phyloP scores from a whole-genome alignment of 2,888 invertebrate species.

The Ephialtes manifestator region DNA sequence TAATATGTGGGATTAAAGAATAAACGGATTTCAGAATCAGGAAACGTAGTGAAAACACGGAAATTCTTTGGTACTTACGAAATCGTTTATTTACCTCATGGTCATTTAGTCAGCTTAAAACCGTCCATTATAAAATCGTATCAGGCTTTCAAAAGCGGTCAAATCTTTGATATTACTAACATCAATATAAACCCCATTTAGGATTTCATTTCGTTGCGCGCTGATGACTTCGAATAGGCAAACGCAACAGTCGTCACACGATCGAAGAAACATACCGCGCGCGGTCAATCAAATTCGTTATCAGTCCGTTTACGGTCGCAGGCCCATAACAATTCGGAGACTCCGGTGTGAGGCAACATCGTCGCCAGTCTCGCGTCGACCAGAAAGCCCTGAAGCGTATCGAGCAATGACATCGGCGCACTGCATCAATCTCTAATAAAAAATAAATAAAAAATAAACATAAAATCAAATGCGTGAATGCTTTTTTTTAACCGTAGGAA shows the following conservation, averaged over 20 bases:
- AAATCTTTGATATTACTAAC: not conserved
- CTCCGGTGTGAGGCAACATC: constrained; percentile 4
- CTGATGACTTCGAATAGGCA: constrained; percentile 15
- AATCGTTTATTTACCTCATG: not conserved
- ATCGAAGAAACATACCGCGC: constrained; percentile 43
- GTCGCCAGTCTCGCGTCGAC: constrained; percentile 15
- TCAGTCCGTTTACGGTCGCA: constrained; percentile 50
- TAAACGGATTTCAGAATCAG: not conserved
- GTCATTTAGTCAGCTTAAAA: not conserved
- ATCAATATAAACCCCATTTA: not conserved
- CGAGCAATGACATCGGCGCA: not conserved
- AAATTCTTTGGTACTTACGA: not conserved
- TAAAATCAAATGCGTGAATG: constrained; percentile 6
- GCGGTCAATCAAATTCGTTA: constrained; percentile 60
- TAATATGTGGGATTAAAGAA: not conserved
- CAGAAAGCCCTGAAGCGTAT: constrained; percentile 12
- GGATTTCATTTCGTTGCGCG: not conserved
- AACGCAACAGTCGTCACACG: constrained; percentile 8
- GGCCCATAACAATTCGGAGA: constrained; percentile 54
- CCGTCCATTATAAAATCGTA: not conserved
- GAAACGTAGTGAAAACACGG: not conserved
- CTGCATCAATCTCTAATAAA: not conserved
- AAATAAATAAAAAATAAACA: constrained; percentile 1
- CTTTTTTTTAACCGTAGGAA: constrained; percentile 15
- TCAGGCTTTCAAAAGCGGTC: not conserved